These are phyloP conservation scores for Clistopyga incitator DNA, from an alignment of 2,888 invertebrate species.

Conservation along the genomic window DNA sequence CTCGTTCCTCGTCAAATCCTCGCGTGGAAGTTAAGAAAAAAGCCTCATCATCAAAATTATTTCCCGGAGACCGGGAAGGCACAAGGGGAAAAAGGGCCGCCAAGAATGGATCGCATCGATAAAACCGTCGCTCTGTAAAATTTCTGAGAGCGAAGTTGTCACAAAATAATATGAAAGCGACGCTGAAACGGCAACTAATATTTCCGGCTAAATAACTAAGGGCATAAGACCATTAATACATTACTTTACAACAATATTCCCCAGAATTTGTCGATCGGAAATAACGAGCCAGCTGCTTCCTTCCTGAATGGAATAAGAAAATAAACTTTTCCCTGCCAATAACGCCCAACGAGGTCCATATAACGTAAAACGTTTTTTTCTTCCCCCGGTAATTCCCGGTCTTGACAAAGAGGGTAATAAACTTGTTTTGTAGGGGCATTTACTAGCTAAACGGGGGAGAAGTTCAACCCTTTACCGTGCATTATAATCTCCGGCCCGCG, in stretches of 20 bases:
- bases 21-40: neutral
- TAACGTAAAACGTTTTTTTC: neutral
- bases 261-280: neutral
- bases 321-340: conserved; percentile 5
- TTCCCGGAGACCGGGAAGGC: neutral
- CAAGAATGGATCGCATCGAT: neutral
- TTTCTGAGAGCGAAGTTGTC: neutral
- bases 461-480: conserved; percentile 9
- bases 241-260: neutral
- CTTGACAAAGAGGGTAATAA: conserved; percentile 10
- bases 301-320: neutral
- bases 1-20: neutral
- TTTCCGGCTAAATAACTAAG: neutral
- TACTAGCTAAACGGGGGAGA: neutral
- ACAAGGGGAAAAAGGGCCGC: neutral
- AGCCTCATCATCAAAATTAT: neutral
- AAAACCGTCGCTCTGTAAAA: neutral
- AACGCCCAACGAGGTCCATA: neutral
- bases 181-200: neutral
- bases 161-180: neutral
- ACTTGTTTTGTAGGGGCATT: conserved; percentile 6
- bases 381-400: conserved; percentile 25
- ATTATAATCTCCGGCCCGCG: conserved; percentile 12
- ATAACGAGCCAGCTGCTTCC: conserved; percentile 7
- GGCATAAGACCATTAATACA: neutral